phyloP scores from a whole-genome alignment of 2,113 vertebrate genomes.

The Solenodon paradoxus region DNA sequence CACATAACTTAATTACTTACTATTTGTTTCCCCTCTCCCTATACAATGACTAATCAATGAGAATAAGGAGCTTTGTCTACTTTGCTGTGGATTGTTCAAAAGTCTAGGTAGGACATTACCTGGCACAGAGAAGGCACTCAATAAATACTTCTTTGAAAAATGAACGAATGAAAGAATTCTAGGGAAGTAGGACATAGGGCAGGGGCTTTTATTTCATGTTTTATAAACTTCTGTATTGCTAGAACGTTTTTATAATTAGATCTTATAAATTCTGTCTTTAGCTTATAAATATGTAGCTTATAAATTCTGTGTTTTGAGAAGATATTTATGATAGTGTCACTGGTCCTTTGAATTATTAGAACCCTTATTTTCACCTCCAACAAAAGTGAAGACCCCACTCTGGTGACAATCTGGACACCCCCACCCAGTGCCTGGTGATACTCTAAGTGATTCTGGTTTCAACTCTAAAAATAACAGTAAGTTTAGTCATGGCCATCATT shows the following conservation, averaged over 20 bases:
- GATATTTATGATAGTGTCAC: neutral
- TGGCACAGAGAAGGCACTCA: neutral
- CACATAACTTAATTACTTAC: neutral
- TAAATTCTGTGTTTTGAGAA: conserved; percentile 15
- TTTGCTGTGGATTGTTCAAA: neutral
- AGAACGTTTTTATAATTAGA: neutral
- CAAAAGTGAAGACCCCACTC: neutral
- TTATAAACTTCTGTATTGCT: neutral
- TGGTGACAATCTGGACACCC: too few species aligned
- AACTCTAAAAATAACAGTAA: too few species aligned
- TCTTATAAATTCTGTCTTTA: too few species aligned
- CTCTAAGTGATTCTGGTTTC: too few species aligned
- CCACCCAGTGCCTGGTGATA: too few species aligned
- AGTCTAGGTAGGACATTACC: neutral
- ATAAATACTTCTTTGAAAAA: neutral
- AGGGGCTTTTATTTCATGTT: neutral
- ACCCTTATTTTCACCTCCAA: neutral
- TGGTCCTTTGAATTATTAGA: neutral
- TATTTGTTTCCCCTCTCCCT: neutral
- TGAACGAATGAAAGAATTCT: neutral
- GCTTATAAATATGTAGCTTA: too few species aligned
- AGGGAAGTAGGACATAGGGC: neutral
- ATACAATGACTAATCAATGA: neutral
- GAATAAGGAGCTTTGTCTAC: neutral
- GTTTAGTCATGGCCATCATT: neutral